Conservation (phyloP, 2,113 vertebrate species). For the Thermophis baileyi region DNA sequence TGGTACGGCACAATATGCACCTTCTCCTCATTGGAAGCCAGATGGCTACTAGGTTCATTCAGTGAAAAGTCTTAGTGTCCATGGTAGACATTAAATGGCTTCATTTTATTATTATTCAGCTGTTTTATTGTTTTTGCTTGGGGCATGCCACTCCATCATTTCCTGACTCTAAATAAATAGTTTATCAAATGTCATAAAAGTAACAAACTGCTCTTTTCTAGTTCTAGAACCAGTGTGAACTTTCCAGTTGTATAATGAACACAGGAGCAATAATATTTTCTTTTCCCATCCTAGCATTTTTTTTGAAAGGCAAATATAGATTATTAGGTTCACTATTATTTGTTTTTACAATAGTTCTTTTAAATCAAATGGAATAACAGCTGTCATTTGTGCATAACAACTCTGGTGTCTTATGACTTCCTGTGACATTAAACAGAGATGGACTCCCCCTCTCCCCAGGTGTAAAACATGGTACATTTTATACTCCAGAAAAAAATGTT, state of each 20-base stretch:
- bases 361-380: slow-evolving; percentile 42
- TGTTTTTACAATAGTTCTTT: slow-evolving; percentile 34
- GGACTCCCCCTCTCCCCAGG: not conserved
- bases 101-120: not conserved
- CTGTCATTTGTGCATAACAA: slow-evolving; percentile 44
- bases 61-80: not conserved
- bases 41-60: not conserved
- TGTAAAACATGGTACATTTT: not conserved
- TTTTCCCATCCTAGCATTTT: not conserved
- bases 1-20: not conserved
- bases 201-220: not conserved
- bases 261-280: not conserved
- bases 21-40: not conserved
- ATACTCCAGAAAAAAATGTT: not conserved
- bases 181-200: not conserved
- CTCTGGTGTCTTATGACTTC: slow-evolving; percentile 35
- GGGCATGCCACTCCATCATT: not conserved
- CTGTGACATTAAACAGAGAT: slow-evolving; percentile 20
- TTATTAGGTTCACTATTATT: slow-evolving; percentile 18
- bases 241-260: not conserved
- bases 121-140: not conserved
- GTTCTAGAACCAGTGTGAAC: not conserved
- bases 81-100: not conserved
- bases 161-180: not conserved
- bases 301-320: not conserved